Percentiles rank a stretch among this genome's conserved stretches.
These are phyloP conservation scores for Speoplatyrhinus poulsoni DNA, from an alignment of 2,113 vertebrate species.

Conservation along the genomic window DNA sequence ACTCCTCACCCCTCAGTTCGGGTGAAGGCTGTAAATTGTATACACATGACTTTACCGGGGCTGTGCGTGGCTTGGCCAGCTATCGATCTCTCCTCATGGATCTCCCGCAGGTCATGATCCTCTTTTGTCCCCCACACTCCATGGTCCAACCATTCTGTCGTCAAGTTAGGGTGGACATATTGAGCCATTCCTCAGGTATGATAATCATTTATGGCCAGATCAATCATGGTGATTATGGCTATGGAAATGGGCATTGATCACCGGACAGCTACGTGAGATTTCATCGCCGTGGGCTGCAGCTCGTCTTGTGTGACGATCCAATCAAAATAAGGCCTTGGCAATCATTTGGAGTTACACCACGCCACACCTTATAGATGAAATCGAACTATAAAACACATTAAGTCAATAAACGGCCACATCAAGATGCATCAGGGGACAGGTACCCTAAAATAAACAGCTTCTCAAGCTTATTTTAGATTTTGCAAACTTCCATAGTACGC, in stretches of 20 bases:
- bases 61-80: conserved; percentile 21
- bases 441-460: conserved; percentile 2
- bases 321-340: conserved; percentile 3
- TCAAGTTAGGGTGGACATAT: conserved; percentile 51
- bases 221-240: conserved; percentile 63
- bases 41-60: conserved; percentile 50
- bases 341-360: neutral
- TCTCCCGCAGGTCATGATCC: conserved; percentile 53
- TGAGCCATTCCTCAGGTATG: conserved; percentile 58
- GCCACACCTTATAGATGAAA: conserved; percentile 1
- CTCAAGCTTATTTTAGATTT: conserved; percentile 1
- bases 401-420: conserved; percentile 11
- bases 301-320: conserved; percentile 19
- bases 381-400: conserved; percentile 3
- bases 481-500: conserved; percentile 4
- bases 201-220: conserved; percentile 54
- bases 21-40: conserved; percentile 51
- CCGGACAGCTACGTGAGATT: conserved; percentile 25
- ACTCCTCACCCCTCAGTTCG: neutral
- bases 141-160: conserved; percentile 25
- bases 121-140: conserved; percentile 19
- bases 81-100: conserved; percentile 53
- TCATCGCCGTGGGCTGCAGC: conserved; percentile 45
- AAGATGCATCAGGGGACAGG: neutral
- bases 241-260: conserved; percentile 64